A percentile compares a stretch with the other conserved stretches of the same genome.
Conservation (phyloP, 2,797 vertebrate genomes). For the Poecilia picta region DNA sequence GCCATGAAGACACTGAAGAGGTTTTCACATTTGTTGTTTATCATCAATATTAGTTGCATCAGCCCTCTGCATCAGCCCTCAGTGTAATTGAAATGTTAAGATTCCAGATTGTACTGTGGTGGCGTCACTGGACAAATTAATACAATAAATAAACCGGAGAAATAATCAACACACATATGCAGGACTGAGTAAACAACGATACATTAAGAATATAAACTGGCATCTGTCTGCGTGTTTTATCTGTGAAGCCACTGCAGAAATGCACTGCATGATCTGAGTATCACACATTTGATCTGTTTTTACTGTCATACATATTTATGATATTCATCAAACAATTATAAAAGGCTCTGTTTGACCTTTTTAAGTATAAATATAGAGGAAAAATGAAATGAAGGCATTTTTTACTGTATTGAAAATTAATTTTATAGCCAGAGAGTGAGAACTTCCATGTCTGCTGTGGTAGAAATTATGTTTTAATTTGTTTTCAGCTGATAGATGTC, state of each 20-base stretch:
- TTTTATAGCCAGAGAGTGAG: neutral
- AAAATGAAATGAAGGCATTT: neutral
- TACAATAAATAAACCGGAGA: neutral
- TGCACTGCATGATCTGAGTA: neutral
- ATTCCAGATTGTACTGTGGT: neutral
- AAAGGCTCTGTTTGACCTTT: neutral
- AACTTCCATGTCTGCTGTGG: neutral
- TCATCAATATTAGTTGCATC: neutral
- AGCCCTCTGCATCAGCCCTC: neutral
- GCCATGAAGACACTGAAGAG: neutral
- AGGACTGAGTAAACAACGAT: neutral
- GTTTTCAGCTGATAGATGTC: neutral
- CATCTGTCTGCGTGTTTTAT: neutral
- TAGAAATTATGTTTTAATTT: neutral
- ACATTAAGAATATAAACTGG: neutral
- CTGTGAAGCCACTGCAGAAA: neutral
- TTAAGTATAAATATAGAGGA: neutral
- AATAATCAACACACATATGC: neutral
- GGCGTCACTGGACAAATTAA: neutral
- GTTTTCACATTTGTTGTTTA: constrained; percentile 7
- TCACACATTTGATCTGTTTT: neutral
- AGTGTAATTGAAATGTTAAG: neutral
- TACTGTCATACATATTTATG: neutral
- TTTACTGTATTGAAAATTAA: neutral
- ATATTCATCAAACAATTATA: neutral